Conservation (phyloP, 2,113 vertebrate genomes). For the Pelmatolapia mariae region DNA sequence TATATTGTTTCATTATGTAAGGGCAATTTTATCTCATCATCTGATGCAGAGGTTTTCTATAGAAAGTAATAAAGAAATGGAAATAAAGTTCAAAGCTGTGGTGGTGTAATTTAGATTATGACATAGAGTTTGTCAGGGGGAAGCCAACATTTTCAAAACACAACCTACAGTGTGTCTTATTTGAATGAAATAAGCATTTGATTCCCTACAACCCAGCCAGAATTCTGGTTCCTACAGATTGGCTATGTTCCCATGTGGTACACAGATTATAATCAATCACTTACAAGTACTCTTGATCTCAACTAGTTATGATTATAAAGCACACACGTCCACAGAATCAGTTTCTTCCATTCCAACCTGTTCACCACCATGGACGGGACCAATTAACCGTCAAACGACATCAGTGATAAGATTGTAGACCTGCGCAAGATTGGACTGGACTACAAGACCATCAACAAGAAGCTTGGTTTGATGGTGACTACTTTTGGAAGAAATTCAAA, state of each 20-base stretch:
- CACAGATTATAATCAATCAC: neutral
- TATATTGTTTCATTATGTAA: constrained; percentile 36
- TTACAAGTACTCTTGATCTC: neutral
- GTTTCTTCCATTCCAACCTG: neutral
- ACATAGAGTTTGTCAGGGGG: neutral
- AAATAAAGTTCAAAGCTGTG: neutral
- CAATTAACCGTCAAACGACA: fast-evolving
- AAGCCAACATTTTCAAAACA: neutral
- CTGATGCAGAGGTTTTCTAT: neutral
- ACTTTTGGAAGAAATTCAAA: neutral
- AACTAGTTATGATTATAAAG: neutral
- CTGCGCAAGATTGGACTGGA: neutral
- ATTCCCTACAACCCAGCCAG: fast-evolving
- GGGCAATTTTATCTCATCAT: neutral
- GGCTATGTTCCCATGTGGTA: neutral
- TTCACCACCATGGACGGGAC: neutral
- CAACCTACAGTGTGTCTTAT: neutral
- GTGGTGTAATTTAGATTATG: neutral
- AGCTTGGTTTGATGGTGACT: neutral
- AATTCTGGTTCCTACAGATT: neutral
- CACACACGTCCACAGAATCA: fast-evolving
- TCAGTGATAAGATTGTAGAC: neutral
- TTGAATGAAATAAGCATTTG: neutral
- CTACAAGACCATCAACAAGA: neutral
- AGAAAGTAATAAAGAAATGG: neutral